Base-by-base conservation (phyloP, 2,797 vertebrate genomes). In the Rhynchotus rufescens region DNA sequence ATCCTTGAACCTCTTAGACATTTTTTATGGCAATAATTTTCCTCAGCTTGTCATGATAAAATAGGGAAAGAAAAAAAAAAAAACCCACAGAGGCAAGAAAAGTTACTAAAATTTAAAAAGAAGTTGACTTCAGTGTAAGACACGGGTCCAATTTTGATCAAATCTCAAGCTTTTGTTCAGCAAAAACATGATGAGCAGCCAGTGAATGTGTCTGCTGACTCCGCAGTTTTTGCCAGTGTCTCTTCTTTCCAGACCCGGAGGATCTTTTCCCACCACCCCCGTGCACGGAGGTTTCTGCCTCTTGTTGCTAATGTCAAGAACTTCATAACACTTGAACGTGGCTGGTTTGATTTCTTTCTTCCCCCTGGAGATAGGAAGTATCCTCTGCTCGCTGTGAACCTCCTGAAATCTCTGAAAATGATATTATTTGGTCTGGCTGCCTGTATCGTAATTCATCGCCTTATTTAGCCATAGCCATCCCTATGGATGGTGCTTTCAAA, bases 371-470 rank as follows among this genome's bases (percentile, higher is more conserved):
- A n/a, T 86, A 52, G 76, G 25, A 42, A 75, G 47, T 42, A 69
- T 38, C 40, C 36, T 75, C 51, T 73, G 51, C 47, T 88, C 44
- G 38, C 75, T n/a, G 36, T 2, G 2, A 54, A 44, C 52, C 32
- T 80, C 25, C 14, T 56, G 38, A 83, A 78, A 83, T 60, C 54
- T 86, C 59, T 79, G 62, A 85, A 88, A 75, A 86, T 84, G 22
- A 81, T 94, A 32, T 38, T 77, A 19, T 8, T 60, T 13, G 5
- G 36, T 77, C 80, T 69, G 16, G 83, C 45, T 40, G 45, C 52
- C 60, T n/a, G 4, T 56, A 28, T 81, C 21, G 19, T 66, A 7
- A 19, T 84, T 89, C 28, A 9, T 67, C 47, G 25, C 56, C 59
- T 11, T 22, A 28, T 83, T 77, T 75, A 52, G 38, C 51, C 44